Evolutionary conservation across 2,113 vertebrate genomes (phyloP), one percentile per base, ranked within the genome.

Genomic region (Litocranius walleri): DNA sequence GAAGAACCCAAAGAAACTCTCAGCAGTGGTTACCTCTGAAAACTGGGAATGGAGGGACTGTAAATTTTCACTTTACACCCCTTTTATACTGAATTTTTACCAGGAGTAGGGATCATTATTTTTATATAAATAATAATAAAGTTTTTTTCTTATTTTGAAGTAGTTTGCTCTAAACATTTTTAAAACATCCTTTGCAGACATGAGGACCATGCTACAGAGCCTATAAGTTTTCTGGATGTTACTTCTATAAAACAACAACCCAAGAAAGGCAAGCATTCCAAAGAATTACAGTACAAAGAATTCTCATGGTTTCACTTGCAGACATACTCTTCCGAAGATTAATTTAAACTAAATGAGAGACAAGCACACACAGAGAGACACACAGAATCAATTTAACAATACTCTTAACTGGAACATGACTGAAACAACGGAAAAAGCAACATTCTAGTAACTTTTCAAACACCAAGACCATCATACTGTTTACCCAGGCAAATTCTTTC

Each of bases 401-500:
- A 96, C 45, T 48, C 40, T 88, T 74, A 91, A 95, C 45, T 74
- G 56, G 43, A 96, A 96, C 45, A 77, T 23, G 92, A 93, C 29
- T 95, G 7, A 83, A 93, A 90, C 57, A 93, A 97, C 14, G 48
- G 17, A 95, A 92, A 97, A 90, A 67, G 33, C 36, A 77, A 33
- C 33, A 96, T 82, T 87, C 57, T 59, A 13, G 9, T 90, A 95
- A 90, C 45, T 95, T 93, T 89, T 90, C 62, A 98, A 96, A 81
- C 52, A 95, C 91, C 40, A 92, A 88, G 33, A 90, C 27, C 83
- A 88, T 88, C 45, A 71, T 83, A 95, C 30, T 90, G 96, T 88
- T 93, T 97, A 95, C n/a, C n/a, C 57, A 95, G 16, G 27, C 13
- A 96, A 92, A 94, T 43, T 96, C 87, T 93, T 82, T 95, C 92